These are phyloP conservation scores for Bufo bufo DNA, from an alignment of 2,113 vertebrate genomes.

Conservation along the genomic window DNA sequence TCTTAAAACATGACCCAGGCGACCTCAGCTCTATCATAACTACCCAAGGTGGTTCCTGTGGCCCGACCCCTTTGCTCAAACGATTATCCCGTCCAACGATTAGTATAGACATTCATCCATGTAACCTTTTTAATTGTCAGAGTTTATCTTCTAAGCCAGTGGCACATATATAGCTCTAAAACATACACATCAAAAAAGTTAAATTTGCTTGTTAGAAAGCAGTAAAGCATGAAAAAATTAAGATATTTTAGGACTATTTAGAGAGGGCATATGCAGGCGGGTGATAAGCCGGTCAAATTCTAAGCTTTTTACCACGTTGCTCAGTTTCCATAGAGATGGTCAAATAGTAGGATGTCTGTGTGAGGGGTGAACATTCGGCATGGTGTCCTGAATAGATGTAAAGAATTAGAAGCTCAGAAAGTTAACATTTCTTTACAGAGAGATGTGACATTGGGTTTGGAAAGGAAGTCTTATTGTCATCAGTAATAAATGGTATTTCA, in stretches of 20 bases:
- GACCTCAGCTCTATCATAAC: background rate
- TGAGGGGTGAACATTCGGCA: constrained; percentile 1
- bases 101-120: constrained; percentile 23
- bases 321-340: constrained; percentile 51
- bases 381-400: constrained; percentile 9
- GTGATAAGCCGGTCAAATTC: constrained; percentile 48
- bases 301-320: constrained; percentile 33
- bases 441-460: background rate
- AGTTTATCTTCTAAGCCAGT: background rate
- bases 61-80: constrained; percentile 7
- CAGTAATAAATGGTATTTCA: background rate
- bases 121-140: background rate
- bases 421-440: background rate
- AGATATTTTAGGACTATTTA: constrained; percentile 12
- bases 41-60: background rate
- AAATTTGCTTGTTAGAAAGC: background rate
- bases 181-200: background rate
- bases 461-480: background rate
- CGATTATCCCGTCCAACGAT: background rate
- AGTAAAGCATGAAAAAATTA: background rate
- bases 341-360: constrained; percentile 26
- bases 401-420: constrained; percentile 7
- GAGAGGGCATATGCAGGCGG: constrained; percentile 45
- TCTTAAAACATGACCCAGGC: background rate
- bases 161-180: background rate